These are phyloP conservation scores for Patiria pectinifera DNA, from an alignment of 53 echinoderm and acorn worm species.

Conservation along the genomic window DNA sequence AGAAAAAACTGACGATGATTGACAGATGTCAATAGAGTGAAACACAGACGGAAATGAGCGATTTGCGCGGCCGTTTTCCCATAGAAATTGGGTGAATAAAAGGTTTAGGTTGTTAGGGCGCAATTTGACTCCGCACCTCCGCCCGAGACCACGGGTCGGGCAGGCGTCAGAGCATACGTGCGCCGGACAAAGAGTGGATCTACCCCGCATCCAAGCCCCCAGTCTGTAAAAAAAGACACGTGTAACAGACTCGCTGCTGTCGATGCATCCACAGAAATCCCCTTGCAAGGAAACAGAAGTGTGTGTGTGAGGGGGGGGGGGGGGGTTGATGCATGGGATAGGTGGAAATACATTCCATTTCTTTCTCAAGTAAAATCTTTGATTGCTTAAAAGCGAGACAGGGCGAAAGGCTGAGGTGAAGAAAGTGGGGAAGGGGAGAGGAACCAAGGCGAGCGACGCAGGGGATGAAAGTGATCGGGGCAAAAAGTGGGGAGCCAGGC, in stretches of 20 bases:
- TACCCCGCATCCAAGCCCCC: constrained; percentile 9
- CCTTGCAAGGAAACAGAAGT: constrained; percentile 52
- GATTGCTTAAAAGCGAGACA: constrained; percentile 33
- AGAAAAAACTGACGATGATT: constrained; percentile 66
- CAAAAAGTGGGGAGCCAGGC: not conserved
- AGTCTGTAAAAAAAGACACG: constrained; percentile 41
- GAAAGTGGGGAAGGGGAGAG: not conserved
- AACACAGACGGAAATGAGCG: constrained; percentile 82
- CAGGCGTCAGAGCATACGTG: constrained; percentile 59
- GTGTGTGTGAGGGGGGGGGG: not conserved
- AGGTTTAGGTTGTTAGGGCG: constrained; percentile 54
- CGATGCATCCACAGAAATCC: constrained; percentile 52
- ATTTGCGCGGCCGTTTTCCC: constrained; percentile 70
- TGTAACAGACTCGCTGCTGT: constrained; percentile 50
- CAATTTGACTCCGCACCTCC: constrained; percentile 63
- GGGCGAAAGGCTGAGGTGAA: not conserved
- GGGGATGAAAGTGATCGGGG: constrained; percentile 28
- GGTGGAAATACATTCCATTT: constrained; percentile 43
- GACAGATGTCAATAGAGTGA: constrained; percentile 75
- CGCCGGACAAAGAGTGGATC: constrained; percentile 58
- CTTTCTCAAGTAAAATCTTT: constrained; percentile 53
- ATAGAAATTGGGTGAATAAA: constrained; percentile 68
- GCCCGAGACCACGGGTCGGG: constrained; percentile 49
- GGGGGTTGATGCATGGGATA: not conserved
- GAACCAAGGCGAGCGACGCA: not conserved